These are phyloP conservation scores for Furnarius figulus DNA, from an alignment of 2,113 vertebrate species.

Conservation along the genomic window DNA sequence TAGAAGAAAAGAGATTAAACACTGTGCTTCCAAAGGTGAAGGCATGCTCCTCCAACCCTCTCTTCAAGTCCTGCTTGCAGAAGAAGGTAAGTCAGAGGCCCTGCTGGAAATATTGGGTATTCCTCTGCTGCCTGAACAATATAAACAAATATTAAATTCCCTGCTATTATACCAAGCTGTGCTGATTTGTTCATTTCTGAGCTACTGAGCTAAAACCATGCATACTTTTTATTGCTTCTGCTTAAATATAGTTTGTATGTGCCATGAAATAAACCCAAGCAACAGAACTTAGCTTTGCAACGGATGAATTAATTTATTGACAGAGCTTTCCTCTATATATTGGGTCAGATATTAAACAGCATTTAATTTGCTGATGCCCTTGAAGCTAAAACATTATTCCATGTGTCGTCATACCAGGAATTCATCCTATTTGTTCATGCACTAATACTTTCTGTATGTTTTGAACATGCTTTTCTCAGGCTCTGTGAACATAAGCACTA, in stretches of 20 bases:
- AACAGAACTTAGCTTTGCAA: background rate
- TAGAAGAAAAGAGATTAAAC: background rate
- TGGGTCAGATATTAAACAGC: background rate
- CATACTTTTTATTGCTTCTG: background rate
- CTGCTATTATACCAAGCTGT: background rate
- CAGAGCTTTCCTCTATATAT: background rate
- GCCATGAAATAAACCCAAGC: background rate
- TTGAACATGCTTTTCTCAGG: background rate
- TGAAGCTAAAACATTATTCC: background rate
- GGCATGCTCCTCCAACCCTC: background rate
- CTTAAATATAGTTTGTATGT: background rate
- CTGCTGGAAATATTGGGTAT: background rate
- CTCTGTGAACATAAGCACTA: background rate
- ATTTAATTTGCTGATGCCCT: background rate
- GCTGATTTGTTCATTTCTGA: background rate
- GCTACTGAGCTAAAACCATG: background rate
- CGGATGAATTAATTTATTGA: background rate
- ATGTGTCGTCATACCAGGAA: background rate
- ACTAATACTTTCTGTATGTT: background rate
- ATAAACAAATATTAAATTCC: background rate
- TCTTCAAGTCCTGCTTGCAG: background rate
- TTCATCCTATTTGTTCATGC: background rate
- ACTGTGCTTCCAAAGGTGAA: background rate
- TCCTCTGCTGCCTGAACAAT: background rate
- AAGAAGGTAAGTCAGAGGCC: background rate